Evolutionary conservation across 2,113 vertebrate species (phyloP).

Genomic region (Pelmatolapia mariae): DNA sequence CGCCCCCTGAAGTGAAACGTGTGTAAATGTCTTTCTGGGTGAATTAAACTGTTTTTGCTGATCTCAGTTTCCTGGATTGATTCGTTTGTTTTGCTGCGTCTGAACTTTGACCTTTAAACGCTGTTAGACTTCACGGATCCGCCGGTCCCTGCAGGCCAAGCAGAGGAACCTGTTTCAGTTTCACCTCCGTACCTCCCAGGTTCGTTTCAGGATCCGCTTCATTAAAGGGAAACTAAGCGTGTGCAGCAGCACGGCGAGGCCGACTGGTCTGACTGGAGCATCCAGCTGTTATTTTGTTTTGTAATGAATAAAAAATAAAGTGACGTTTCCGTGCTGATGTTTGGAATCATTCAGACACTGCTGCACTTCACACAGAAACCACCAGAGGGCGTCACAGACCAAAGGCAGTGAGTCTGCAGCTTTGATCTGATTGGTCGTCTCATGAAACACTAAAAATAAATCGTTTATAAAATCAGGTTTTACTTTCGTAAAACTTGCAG

Average conservation of each 20-base stretch:
- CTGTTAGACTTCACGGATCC: neutral
- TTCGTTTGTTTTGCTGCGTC: neutral
- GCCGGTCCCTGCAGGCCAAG: neutral
- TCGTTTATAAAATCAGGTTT: neutral
- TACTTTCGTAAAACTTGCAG: neutral
- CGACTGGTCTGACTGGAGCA: fast-evolving
- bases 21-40: neutral
- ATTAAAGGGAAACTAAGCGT: neutral
- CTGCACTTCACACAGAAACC: neutral
- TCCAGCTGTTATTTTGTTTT: neutral
- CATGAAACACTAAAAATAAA: neutral
- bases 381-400: neutral
- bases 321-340: neutral
- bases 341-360: neutral
- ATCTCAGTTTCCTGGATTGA: neutral
- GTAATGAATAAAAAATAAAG: neutral
- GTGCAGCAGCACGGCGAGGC: neutral
- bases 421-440: neutral
- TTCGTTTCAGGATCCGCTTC: neutral
- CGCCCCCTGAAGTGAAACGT: neutral
- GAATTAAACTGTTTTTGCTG: neutral
- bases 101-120: neutral
- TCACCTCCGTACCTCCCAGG: neutral
- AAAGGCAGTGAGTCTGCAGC: neutral
- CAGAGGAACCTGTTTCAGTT: neutral